phyloP scores from a whole-genome alignment of 2,888 invertebrate species.

The Acleris cristana region DNA sequence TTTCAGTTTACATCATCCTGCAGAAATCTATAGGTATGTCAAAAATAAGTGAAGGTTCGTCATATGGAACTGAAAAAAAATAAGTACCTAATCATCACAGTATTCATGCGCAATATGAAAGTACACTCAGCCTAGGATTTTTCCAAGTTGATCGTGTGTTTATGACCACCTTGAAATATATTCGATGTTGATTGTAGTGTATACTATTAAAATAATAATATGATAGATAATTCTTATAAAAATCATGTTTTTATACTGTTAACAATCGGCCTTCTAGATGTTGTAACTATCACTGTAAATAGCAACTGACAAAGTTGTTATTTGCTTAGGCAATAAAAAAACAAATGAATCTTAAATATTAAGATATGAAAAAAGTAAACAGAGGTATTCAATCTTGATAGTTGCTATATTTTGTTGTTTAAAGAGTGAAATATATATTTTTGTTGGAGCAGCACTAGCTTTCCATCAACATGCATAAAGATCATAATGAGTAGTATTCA shows the following conservation, averaged over 20 bases:
- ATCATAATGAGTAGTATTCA: not conserved
- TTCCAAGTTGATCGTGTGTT: not conserved
- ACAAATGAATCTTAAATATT: no score
- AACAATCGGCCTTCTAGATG: slow-evolving; percentile 31
- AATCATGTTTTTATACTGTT: slow-evolving; percentile 30
- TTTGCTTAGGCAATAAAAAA: not conserved
- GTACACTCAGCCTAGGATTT: slow-evolving; percentile 11
- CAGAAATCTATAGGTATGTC: slow-evolving; percentile 93
- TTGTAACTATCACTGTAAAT: slow-evolving; percentile 13
- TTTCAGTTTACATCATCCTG: slow-evolving; percentile 90
- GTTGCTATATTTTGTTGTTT: not conserved
- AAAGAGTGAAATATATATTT: slow-evolving; percentile 8
- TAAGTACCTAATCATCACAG: slow-evolving; percentile 51
- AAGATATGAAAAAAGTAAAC: no score
- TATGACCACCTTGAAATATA: not conserved
- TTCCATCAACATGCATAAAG: not conserved
- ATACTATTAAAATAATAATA: slow-evolving; percentile 26
- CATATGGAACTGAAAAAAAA: slow-evolving; percentile 87
- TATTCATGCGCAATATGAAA: slow-evolving; percentile 27
- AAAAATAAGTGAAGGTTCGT: slow-evolving; percentile 92
- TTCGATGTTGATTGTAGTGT: slow-evolving; percentile 35
- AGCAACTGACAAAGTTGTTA: not conserved
- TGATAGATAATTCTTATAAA: slow-evolving; percentile 29
- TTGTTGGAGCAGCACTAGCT: slow-evolving; percentile 17
- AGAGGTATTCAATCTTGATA: not conserved